Base-by-base conservation (phyloP, 2,113 vertebrate genomes). In the Leptobrachium ailaonicum region DNA sequence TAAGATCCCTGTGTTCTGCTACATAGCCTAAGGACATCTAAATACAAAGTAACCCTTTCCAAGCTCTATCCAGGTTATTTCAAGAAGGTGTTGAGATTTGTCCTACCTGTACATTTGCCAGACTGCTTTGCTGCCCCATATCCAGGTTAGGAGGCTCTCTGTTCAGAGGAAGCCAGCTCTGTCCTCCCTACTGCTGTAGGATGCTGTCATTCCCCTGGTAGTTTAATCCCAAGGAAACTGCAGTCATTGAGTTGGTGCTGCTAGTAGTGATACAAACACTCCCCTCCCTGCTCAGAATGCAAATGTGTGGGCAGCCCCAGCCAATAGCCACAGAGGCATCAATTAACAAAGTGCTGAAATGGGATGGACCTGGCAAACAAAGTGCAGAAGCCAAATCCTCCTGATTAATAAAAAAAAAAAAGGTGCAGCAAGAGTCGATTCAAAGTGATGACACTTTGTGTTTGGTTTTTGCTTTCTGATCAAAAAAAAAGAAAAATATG, bases 101-200 rank as follows among this genome's bases (percentile, higher is more conserved):
- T 14, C 91, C 87, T 91, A 92, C 92, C 91, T 85, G 90, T 78
- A 89, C 86, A 73, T 76, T 87, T 69, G 84, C 70, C 75, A 73
- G 85, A 70, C 44, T 42, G 83, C 71, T 75, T 83, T 80, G 84
- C 73, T 64, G 84, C 87, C 89, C 92, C 91, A 92, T 92, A 85
- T 87, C 90, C 89, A 78, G 86, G 83, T 80, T 70, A 77, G 45
- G 88, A 71, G 85, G 85, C 88, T 86, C 84, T 7, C 13, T 11
- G 76, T 63, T 43, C 77, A 20, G 44, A 1, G n/a, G 85, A 72
- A 77, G 83, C 87, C 85, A 83, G 86, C 86, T 86, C 82, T 78
- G 53, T 80, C 76, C 70, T 70, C 50, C 78, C 82, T 77, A 80
- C 75, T 3, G 45, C 11, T 67, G 72, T 66, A 75, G 84, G 81